Evolutionary conservation across 2,113 vertebrate genomes (phyloP), one percentile per base, ranked within the genome.

Genomic region (Phrynocephalus versicolor): DNA sequence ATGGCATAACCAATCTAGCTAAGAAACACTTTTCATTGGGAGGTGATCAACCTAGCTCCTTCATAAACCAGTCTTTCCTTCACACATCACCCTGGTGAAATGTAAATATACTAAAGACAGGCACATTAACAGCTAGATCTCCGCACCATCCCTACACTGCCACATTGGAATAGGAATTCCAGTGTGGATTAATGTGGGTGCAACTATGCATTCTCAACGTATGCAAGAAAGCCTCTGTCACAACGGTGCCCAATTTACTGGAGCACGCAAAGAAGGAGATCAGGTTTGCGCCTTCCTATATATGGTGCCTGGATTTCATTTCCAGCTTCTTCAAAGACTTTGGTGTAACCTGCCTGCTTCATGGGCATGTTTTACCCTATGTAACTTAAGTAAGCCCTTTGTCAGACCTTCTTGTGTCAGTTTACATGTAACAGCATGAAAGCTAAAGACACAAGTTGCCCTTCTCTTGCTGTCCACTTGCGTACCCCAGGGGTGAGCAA

Each of bases 361-460:
- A 12, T 21, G 39, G 37, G 16, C n/a, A 72, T 30, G 51, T 74
- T 64, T n/a, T n/a, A 79, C 78, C 55, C 51, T 51, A 1, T 3
- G 80, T 78, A 76, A 82, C 23, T n/a, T 41, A 87, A 72, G 57
- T 39, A 15, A 37, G 15, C 55, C 2, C 65, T 87, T 79, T 71
- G 51, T 78, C 39, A 27, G 37, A 60, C 35, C 67, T 35, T 37
- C 8, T 23, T 51, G 25, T 60, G 25, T 83, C 57, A 67, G 37
- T 77, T 83, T 78, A 87, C 64, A 82, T 37, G 8, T 8, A 30
- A 45, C 15, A 79, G 51, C 1, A 58, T 62, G 67, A 72, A 65
- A n/a, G 25, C 83, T 39, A 55, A 67, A 72, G 67, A 23, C 37
- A 21, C 37, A 10, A 33, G 37, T 64, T 79, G 45, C 76, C 30